phyloP scores from a whole-genome alignment of 2,888 invertebrate genomes.

The Tiliacea citrago region DNA sequence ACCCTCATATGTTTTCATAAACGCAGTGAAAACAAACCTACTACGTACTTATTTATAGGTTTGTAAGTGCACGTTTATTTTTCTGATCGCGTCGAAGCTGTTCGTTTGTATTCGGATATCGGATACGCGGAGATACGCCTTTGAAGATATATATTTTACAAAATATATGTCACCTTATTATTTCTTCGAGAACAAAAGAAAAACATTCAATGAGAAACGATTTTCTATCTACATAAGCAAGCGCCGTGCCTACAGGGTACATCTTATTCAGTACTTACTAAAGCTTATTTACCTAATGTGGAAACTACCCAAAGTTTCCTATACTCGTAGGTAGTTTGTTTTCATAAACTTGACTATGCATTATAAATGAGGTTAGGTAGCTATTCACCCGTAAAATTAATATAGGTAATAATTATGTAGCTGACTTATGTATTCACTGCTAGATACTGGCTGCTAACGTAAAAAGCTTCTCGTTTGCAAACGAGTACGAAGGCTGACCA shows the following conservation, averaged over 20 bases:
- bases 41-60: slow-evolving; percentile 11
- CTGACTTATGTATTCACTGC: background rate
- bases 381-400: slow-evolving; percentile 25
- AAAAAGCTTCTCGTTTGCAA: slow-evolving; percentile 2
- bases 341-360: slow-evolving; percentile 40
- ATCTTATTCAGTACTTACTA: slow-evolving; percentile 32
- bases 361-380: slow-evolving; percentile 29
- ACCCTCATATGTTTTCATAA: no score
- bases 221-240: slow-evolving; percentile 9
- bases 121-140: slow-evolving; percentile 29
- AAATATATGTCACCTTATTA: slow-evolving; percentile 43
- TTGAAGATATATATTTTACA: slow-evolving; percentile 38
- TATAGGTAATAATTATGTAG: slow-evolving; percentile 11
- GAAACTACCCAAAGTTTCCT: slow-evolving; percentile 37
- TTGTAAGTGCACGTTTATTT: slow-evolving; percentile 51
- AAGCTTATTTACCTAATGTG: slow-evolving; percentile 29
- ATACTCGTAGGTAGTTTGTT: slow-evolving; percentile 38
- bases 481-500: background rate
- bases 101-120: slow-evolving; percentile 51
- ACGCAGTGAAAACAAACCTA: slow-evolving; percentile 24
- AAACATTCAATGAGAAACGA: slow-evolving; percentile 12
- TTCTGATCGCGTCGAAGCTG: slow-evolving; percentile 34
- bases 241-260: background rate
- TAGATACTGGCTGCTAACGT: slow-evolving; percentile 2
- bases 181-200: slow-evolving; percentile 43